Conservation (phyloP, 2,888 invertebrate genomes). For the Cryptus armator region DNA sequence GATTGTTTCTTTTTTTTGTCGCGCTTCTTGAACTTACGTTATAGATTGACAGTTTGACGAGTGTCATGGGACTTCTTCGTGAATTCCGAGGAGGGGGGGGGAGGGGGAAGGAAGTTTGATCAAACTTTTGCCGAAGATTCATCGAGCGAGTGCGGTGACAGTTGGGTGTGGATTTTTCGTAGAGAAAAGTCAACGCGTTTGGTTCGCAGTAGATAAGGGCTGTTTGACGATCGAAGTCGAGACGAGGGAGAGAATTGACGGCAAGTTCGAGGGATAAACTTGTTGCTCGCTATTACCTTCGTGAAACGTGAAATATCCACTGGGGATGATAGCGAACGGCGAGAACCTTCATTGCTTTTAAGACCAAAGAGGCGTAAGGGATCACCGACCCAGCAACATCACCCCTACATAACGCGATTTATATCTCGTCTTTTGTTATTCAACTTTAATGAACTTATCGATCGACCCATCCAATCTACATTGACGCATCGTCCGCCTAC, state of each 20-base stretch:
- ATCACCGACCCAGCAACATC: background rate
- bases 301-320: conserved; percentile 23
- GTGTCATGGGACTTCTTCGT: conserved; percentile 8
- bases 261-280: conserved; percentile 32
- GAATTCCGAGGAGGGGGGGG: background rate
- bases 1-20: conserved; percentile 3
- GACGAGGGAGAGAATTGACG: conserved; percentile 13
- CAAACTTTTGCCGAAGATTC: conserved; percentile 4
- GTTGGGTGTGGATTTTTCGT: conserved; percentile 5
- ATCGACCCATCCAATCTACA: conserved; percentile 35
- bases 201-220: conserved; percentile 24
- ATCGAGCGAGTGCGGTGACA: conserved; percentile 16
- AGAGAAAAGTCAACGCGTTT: conserved; percentile 11
- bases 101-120: background rate
- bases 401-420: background rate
- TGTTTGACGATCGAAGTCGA: conserved; percentile 40
- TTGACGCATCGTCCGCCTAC: background rate
- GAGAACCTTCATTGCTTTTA: conserved; percentile 23
- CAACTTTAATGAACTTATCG: conserved; percentile 41
- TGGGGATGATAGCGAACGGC: background rate
- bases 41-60: conserved; percentile 17
- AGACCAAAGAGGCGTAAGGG: background rate
- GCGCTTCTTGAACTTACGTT: background rate
- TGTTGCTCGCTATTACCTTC: conserved; percentile 22
- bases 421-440: conserved; percentile 13